These are phyloP conservation scores for Lasioglossum calceatum DNA, from an alignment of 2,888 invertebrate species.

Conservation along the genomic window DNA sequence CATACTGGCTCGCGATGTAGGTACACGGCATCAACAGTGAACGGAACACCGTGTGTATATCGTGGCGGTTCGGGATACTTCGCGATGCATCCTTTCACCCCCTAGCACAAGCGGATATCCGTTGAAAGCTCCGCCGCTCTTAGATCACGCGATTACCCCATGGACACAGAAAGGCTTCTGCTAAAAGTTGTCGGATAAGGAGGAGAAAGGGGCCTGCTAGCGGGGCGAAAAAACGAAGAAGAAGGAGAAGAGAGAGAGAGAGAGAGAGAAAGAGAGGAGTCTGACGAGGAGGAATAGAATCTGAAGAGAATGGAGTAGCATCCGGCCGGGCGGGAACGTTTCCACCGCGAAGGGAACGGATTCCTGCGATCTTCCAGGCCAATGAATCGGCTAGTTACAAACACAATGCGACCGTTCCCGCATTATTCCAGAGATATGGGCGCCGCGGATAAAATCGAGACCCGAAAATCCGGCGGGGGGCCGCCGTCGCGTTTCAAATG, in stretches of 20 bases:
- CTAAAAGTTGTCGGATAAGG: conserved; percentile 74
- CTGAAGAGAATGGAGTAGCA: conserved; percentile 3
- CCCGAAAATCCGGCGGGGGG: conserved; percentile 34
- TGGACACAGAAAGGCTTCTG: conserved; percentile 79
- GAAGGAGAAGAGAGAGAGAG: background rate
- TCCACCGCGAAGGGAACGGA: conserved; percentile 18
- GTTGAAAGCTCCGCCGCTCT: conserved; percentile 68
- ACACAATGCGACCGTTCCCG: conserved; percentile 17
- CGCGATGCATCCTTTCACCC: conserved; percentile 31
- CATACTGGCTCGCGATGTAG: background rate
- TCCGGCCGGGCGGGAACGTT: conserved; percentile 28
- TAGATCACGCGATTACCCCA: conserved; percentile 79
- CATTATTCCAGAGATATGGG: conserved; percentile 24
- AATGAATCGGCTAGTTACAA: conserved; percentile 19
- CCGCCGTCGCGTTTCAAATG: conserved; percentile 1
- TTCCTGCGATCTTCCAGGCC: conserved; percentile 12
- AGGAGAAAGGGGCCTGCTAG: background rate
- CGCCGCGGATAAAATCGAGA: conserved; percentile 33
- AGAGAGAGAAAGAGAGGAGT: background rate
- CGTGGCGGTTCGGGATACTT: conserved; percentile 53
- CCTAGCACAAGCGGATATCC: conserved; percentile 51
- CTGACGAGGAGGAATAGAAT: background rate
- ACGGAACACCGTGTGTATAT: conserved; percentile 65
- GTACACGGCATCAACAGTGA: background rate
- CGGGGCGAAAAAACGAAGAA: background rate